phyloP scores from a whole-genome alignment of 2,113 vertebrate species.

The Cryptomyrus ogoouensis region DNA sequence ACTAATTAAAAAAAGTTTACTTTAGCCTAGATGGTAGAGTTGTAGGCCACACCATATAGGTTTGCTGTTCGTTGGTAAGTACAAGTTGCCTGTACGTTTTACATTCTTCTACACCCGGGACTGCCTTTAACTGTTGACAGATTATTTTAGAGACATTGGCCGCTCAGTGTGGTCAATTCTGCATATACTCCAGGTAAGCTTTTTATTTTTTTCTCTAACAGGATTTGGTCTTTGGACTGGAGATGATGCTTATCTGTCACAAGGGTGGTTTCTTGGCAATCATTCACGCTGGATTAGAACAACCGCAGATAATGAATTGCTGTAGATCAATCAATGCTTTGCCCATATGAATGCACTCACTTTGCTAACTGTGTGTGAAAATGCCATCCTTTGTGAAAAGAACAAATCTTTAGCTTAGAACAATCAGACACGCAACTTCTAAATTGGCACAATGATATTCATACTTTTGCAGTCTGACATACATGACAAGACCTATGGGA shows the following conservation, averaged over 20 bases:
- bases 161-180: neutral
- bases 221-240: constrained; percentile 34
- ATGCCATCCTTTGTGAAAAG: constrained; percentile 51
- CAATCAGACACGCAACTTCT: constrained; percentile 48
- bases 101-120: neutral
- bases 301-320: constrained; percentile 32
- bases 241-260: constrained; percentile 44
- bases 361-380: constrained; percentile 60
- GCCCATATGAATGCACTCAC: constrained; percentile 56
- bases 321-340: constrained; percentile 58
- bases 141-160: neutral
- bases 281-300: constrained; percentile 37
- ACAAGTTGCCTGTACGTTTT: neutral
- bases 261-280: constrained; percentile 51
- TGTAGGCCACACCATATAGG: neutral
- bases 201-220: constrained; percentile 10
- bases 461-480: constrained; percentile 51
- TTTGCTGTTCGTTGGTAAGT: neutral
- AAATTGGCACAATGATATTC: constrained; percentile 62
- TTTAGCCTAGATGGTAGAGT: neutral
- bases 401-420: constrained; percentile 55
- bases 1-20: neutral
- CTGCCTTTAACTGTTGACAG: neutral
- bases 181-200: neutral
- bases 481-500: constrained; percentile 35